Evolutionary conservation across 2,113 vertebrate genomes (phyloP).

Genomic region (Catharus fuscescens): DNA sequence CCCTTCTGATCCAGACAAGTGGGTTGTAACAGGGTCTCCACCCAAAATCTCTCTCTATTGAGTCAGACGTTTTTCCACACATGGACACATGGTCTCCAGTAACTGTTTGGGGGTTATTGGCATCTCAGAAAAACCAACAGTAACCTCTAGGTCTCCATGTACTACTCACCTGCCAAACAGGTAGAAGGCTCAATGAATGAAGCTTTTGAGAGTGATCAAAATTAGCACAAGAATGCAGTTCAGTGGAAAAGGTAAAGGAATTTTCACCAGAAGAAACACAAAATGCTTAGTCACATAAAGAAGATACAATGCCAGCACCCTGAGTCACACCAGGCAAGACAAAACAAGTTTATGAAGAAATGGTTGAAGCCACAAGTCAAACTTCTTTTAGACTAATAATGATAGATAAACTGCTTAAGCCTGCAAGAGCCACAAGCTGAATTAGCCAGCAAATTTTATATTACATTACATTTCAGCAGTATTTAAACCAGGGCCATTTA

Average conservation of each 20-base stretch:
- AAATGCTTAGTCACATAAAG: background rate
- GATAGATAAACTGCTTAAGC: background rate
- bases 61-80: background rate
- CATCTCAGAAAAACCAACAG: background rate
- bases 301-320: background rate
- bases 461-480: background rate
- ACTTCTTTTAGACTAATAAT: background rate
- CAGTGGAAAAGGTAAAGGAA: background rate
- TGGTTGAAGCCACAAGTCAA: background rate
- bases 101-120: background rate
- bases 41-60: background rate
- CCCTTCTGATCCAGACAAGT: conserved; percentile 19
- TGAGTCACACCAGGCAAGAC: background rate
- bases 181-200: background rate
- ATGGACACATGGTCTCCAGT: background rate
- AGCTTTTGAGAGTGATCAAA: background rate
- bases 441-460: background rate
- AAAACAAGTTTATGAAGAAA: conserved; percentile 9
- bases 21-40: background rate
- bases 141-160: background rate
- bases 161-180: background rate
- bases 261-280: background rate
- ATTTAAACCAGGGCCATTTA: background rate
- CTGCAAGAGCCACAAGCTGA: background rate
- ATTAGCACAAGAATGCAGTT: background rate